Percentiles rank a stretch among this genome's conserved stretches.
phyloP scores from a whole-genome alignment of 2,113 vertebrate species.

The Prolemur simus region DNA sequence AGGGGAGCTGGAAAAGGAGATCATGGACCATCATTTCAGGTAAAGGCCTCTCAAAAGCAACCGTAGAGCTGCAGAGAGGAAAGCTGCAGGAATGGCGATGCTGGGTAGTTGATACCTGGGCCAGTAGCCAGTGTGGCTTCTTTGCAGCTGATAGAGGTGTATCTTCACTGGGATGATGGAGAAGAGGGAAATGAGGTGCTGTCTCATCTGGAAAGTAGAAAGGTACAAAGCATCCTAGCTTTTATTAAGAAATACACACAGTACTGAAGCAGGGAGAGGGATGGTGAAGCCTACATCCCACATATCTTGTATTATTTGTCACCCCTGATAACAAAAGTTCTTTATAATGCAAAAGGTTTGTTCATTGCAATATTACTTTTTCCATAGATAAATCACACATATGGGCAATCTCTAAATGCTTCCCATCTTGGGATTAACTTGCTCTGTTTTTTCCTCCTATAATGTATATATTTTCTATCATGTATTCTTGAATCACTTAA shows the following conservation, averaged over 20 bases:
- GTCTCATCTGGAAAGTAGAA: neutral
- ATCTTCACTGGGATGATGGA: neutral
- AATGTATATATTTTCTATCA: neutral
- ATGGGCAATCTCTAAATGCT: neutral
- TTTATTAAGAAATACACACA: slow-evolving; percentile 2
- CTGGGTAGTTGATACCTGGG: neutral
- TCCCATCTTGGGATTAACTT: neutral
- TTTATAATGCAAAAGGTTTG: neutral
- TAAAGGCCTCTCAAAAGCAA: neutral
- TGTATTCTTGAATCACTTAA: neutral
- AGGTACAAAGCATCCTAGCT: neutral
- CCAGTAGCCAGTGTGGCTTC: neutral
- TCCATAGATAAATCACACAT: neutral
- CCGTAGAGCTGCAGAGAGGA: neutral
- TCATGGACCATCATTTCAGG: neutral
- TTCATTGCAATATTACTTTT: neutral
- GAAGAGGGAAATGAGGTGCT: neutral
- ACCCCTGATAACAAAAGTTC: neutral
- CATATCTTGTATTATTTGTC: neutral
- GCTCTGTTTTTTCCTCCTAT: neutral
- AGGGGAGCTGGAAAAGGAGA: neutral
- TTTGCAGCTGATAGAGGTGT: neutral
- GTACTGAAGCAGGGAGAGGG: neutral
- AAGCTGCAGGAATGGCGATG: neutral
- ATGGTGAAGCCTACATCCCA: neutral